Conservation (phyloP, 2,113 vertebrate genomes). For the Periophthalmodon schlosseri region DNA sequence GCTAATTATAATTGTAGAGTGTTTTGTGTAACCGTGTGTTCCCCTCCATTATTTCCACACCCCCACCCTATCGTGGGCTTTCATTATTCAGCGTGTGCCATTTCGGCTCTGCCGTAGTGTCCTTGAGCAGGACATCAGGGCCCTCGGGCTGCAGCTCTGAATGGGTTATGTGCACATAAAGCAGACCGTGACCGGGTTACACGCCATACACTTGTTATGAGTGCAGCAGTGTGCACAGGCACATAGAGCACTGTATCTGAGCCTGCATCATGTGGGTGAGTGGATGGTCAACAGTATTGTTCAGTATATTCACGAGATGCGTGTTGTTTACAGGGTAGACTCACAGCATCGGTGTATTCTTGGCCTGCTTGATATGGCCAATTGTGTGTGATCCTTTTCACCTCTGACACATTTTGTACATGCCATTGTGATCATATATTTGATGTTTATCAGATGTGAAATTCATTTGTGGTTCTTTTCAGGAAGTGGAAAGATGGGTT, state of each 20-base stretch:
- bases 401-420: too few relatives aligned
- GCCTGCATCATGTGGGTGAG: neutral
- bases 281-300: neutral
- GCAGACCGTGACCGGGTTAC: neutral
- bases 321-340: too few relatives aligned
- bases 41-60: neutral
- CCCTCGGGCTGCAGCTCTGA: neutral
- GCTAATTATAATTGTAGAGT: constrained; percentile 22
- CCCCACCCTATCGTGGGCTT: neutral
- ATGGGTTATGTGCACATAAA: neutral
- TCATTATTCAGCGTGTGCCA: constrained; percentile 14
- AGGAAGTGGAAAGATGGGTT: constrained; percentile 63
- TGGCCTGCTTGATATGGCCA: too few relatives aligned
- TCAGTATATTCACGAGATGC: neutral
- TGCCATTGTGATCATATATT: neutral
- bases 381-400: too few relatives aligned
- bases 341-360: too few relatives aligned
- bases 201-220: neutral
- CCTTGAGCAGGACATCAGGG: constrained; percentile 48
- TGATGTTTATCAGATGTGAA: neutral
- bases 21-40: neutral
- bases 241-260: too few relatives aligned
- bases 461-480: neutral
- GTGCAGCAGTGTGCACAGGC: neutral
- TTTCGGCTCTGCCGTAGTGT: constrained; percentile 45